Conservation (phyloP, 2,888 invertebrate genomes). For the Agrypnus murinus region DNA sequence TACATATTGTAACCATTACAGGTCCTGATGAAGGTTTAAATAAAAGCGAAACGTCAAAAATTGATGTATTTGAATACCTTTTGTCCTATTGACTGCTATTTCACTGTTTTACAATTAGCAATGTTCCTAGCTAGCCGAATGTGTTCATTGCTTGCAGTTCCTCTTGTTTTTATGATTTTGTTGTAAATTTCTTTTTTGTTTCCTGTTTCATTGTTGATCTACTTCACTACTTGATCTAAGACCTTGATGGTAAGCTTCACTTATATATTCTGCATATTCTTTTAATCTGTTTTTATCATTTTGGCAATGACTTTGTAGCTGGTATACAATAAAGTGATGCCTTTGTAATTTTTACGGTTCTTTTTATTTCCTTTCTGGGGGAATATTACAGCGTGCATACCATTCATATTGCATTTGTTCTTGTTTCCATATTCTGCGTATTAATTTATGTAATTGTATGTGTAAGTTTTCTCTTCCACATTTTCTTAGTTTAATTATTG, state of each 20-base stretch:
- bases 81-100: too few species aligned
- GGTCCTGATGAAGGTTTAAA: too few species aligned
- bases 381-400: neutral
- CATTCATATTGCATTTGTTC: neutral
- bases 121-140: neutral
- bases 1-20: too few species aligned
- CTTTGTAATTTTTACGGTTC: slow-evolving; percentile 9
- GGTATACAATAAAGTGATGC: neutral
- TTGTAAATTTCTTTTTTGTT: neutral
- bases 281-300: slow-evolving; percentile 6
- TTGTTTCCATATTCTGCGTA: too few species aligned
- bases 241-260: too few species aligned
- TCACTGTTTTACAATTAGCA: neutral
- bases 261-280: neutral
- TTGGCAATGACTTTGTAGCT: slow-evolving; percentile 12
- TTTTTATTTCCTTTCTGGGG: neutral
- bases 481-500: slow-evolving; percentile 1
- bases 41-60: too few species aligned
- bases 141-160: neutral
- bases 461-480: too few species aligned
- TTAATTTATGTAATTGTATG: too few species aligned
- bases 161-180: neutral
- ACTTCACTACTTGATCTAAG: too few species aligned
- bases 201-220: too few species aligned
- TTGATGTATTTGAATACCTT: too few species aligned